A percentile compares a stretch with the other conserved stretches of the same genome.
phyloP scores from a whole-genome alignment of 2,888 invertebrate genomes.

The Drosophila parthenogenetica region DNA sequence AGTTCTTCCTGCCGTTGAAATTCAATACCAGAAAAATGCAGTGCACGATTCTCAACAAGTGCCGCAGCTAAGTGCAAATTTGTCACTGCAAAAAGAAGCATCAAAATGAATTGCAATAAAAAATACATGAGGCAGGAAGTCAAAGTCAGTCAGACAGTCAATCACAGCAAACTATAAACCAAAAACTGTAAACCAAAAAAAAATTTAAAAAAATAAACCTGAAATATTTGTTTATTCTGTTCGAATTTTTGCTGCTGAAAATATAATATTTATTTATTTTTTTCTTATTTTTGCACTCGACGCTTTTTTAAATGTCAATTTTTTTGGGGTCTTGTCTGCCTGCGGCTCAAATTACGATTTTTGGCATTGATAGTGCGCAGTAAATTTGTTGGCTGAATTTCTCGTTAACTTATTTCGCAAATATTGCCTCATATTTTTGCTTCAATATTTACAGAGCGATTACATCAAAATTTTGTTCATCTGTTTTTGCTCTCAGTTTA shows the following conservation, averaged over 20 bases:
- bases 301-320: conserved; percentile 21
- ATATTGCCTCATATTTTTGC: conserved; percentile 32
- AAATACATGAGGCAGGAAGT: conserved; percentile 37
- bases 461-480: conserved; percentile 17
- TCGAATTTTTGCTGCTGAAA: conserved; percentile 6
- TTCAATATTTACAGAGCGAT: conserved; percentile 33
- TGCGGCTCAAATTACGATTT: conserved; percentile 47
- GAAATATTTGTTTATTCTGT: conserved; percentile 26
- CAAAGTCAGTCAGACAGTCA: conserved; percentile 44
- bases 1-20: conserved; percentile 55
- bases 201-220: background rate
- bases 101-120: conserved; percentile 8
- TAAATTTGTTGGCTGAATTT: conserved; percentile 41
- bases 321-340: conserved; percentile 15
- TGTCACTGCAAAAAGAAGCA: conserved; percentile 52
- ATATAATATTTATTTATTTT: background rate
- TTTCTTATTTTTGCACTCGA: background rate
- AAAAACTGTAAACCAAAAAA: conserved; percentile 14
- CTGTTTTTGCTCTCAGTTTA: conserved; percentile 32
- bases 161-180: conserved; percentile 29
- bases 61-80: conserved; percentile 67
- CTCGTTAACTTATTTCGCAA: conserved; percentile 27
- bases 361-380: conserved; percentile 38
- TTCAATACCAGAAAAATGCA: conserved; percentile 68
- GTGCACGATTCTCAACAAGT: conserved; percentile 75